Evolutionary conservation across 2,113 vertebrate genomes (phyloP), one percentile per base, ranked within the genome.

Genomic region (Callionymus lyra): DNA sequence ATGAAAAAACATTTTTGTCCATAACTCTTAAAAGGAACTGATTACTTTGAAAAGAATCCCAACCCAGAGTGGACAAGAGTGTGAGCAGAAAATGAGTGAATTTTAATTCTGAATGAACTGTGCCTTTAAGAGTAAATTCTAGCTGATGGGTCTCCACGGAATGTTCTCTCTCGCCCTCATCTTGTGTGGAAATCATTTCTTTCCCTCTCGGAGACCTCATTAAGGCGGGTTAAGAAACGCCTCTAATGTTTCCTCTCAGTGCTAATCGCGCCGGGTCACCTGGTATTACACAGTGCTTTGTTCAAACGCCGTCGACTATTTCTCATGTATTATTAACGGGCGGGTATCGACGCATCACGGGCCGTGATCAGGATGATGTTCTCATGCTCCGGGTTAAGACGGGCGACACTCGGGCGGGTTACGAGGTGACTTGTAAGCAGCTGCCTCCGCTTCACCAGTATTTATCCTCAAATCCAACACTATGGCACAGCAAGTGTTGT

Each of bases 201-300:
- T 65, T 61, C 60, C 57, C 66, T 78, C 73, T 72, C 68, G 47
- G 68, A 70, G 77, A 80, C 77, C 74, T 82, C 82, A 84, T 84
- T 84, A 81, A 75, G 65, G 70, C 61, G 68, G 82, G 68, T 85
- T 82, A 83, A 79, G 68, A 72, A 62, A 70, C 70, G 61, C 53
- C 70, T 49, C 73, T 82, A 82, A 85, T 82, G 80, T 68, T 59
- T 81, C 73, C 76, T 82, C 71, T 78, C 72, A 72, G 56, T 47
- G 68, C 70, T 78, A 79, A 82, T 82, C 80, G 82, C 68, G 63
- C 10, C n/a, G 63, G 76, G 76, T 76, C 77, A 77, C 62, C 73
- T 74, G 59, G 69, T 81, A 75, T 81, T 72, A 74, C 67, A 77
- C 66, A 61, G 53, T 56, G 76, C 78, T 78, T 81, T 79, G 70